phyloP scores from a whole-genome alignment of 1,140 invertebrate species.

The Hycleus phaleratus region DNA sequence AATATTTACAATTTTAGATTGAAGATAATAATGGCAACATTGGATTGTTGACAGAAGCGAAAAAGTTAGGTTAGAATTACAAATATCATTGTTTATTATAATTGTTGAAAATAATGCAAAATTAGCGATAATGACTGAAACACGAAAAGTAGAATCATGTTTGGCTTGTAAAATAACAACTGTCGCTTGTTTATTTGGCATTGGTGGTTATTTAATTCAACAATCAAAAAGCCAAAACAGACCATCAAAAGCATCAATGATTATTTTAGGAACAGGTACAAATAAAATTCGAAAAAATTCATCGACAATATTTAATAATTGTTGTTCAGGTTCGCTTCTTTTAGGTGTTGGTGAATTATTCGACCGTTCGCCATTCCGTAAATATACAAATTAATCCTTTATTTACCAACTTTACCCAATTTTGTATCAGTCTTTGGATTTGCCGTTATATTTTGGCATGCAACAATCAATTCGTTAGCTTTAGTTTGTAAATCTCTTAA shows the following conservation, averaged over 20 bases:
- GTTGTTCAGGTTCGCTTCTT: constrained; percentile 22
- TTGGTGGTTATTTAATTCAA: constrained; percentile 34
- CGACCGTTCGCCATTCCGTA: constrained; percentile 30
- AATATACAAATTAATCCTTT: constrained; percentile 2
- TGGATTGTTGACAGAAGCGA: no score
- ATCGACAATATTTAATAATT: background rate
- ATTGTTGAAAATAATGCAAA: no score
- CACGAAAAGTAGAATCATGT: constrained; percentile 25
- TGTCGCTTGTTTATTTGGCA: constrained; percentile 33
- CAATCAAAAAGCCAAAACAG: constrained; percentile 23
- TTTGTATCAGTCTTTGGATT: constrained; percentile 95
- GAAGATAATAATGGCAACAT: no score
- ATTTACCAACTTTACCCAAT: constrained; percentile 81
- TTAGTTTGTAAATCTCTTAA: constrained; percentile 84
- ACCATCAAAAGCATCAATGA: constrained; percentile 21
- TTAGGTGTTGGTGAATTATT: constrained; percentile 32
- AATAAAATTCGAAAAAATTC: background rate
- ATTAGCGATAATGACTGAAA: background rate
- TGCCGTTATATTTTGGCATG: constrained; percentile 86
- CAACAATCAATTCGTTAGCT: constrained; percentile 90
- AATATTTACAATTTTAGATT: no score
- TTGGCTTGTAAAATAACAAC: constrained; percentile 36
- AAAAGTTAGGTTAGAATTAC: no score
- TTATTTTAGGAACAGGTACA: constrained; percentile 25
- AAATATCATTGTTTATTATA: no score